These are phyloP conservation scores for Steatornis caripensis DNA, from an alignment of 2,113 vertebrate species.

Conservation along the genomic window DNA sequence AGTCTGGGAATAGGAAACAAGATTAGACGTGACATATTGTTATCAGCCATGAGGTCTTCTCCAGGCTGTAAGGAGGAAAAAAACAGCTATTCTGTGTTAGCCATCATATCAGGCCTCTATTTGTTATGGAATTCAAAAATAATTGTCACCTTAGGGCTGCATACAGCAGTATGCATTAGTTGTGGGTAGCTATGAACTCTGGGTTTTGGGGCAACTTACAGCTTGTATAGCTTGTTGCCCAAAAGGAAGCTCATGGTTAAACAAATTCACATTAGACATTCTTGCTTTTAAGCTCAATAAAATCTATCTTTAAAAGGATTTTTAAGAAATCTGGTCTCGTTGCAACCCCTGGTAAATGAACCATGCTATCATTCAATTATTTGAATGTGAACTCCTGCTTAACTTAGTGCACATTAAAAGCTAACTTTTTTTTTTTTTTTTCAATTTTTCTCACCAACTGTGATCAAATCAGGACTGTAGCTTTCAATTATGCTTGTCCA, in stretches of 20 bases:
- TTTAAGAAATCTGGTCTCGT: background rate
- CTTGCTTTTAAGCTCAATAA: conserved; percentile 18
- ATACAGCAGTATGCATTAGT: conserved; percentile 44
- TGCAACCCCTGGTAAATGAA: background rate
- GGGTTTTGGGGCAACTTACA: background rate
- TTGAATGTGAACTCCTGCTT: conserved; percentile 2
- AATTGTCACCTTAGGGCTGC: conserved; percentile 68
- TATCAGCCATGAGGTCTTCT: conserved; percentile 55
- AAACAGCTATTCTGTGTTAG: conserved; percentile 30
- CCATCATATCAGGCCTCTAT: background rate
- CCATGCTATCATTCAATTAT: background rate
- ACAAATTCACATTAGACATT: background rate
- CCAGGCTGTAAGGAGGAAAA: conserved; percentile 19
- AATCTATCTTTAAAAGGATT: background rate
- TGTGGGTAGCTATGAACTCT: background rate
- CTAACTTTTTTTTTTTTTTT: background rate
- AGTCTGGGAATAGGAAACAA: conserved; percentile 26
- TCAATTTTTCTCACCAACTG: background rate
- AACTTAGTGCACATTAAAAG: background rate
- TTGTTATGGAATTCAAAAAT: conserved; percentile 67
- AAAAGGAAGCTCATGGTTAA: conserved; percentile 48
- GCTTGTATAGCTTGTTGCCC: conserved; percentile 7
- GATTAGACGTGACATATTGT: conserved; percentile 59
- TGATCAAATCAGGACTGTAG: background rate
- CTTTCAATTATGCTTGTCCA: conserved; percentile 31